Evolutionary conservation across 2,888 invertebrate genomes (phyloP).

Genomic region (Coleophora flavipennella): DNA sequence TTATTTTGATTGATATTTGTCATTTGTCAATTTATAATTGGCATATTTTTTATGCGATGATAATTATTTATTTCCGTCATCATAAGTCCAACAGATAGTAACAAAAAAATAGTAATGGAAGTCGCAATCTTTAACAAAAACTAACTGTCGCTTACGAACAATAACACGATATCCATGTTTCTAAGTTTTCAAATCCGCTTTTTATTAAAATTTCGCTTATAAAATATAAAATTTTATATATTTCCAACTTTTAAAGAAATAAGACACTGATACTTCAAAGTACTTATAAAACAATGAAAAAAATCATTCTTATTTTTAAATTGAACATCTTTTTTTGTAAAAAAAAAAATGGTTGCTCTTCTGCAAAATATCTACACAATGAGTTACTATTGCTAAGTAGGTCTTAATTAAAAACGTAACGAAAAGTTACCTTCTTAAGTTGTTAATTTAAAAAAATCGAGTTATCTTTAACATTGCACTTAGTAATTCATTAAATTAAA

Average conservation of each 20-base stretch:
- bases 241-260: too few relatives aligned
- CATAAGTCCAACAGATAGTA: neutral
- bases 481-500: constrained; percentile 3
- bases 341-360: neutral
- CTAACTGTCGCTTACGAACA: too few relatives aligned
- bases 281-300: too few relatives aligned
- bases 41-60: neutral
- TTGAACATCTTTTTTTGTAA: too few relatives aligned
- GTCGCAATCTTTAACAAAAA: too few relatives aligned
- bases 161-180: too few relatives aligned
- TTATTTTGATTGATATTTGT: neutral
- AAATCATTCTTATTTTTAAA: too few relatives aligned
- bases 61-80: neutral
- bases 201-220: too few relatives aligned
- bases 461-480: constrained; percentile 11
- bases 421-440: constrained; percentile 4
- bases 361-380: neutral
- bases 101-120: too few relatives aligned
- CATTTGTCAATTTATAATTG: neutral
- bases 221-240: too few relatives aligned
- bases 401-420: constrained; percentile 9
- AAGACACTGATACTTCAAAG: too few relatives aligned
- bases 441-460: constrained; percentile 7
- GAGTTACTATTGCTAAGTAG: constrained; percentile 9
- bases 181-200: too few relatives aligned